A percentile compares a stretch with the other conserved stretches of the same genome.
These are phyloP conservation scores for Turnix velox DNA, from an alignment of 2,113 vertebrate genomes.

Conservation along the genomic window DNA sequence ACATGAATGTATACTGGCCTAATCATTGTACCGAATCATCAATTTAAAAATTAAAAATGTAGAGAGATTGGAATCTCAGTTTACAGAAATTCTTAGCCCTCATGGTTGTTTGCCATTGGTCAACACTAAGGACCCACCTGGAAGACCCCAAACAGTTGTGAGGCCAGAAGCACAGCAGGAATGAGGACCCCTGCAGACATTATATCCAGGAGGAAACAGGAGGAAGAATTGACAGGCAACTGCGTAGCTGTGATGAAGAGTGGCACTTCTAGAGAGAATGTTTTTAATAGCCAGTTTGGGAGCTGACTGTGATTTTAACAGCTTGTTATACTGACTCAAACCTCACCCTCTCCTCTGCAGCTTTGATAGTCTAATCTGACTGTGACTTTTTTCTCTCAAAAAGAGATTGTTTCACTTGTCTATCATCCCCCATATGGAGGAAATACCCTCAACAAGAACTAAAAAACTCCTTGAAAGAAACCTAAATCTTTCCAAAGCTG, in stretches of 20 bases:
- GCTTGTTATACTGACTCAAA: constrained; percentile 17
- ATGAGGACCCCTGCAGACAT: not conserved
- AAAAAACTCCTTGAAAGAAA: not conserved
- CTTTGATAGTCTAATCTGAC: not conserved
- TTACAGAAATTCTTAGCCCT: not conserved
- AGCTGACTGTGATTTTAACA: not conserved
- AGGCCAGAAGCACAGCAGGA: not conserved
- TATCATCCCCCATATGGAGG: not conserved
- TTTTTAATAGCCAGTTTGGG: not conserved
- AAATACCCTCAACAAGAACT: not conserved
- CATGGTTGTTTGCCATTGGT: not conserved
- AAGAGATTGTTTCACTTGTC: not conserved
- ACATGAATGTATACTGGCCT: not conserved
- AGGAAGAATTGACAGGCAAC: not conserved
- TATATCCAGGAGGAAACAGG: not conserved
- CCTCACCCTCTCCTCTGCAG: not conserved
- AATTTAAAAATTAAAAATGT: not conserved
- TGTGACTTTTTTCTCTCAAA: not conserved
- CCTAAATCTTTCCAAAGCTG: not conserved
- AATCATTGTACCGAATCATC: not conserved
- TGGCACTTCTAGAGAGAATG: not conserved
- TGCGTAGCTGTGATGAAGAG: not conserved
- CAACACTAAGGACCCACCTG: not conserved
- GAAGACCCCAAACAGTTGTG: not conserved
- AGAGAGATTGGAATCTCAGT: not conserved